phyloP scores from a whole-genome alignment of 2,797 vertebrate species.

The Oreochromis grahami region DNA sequence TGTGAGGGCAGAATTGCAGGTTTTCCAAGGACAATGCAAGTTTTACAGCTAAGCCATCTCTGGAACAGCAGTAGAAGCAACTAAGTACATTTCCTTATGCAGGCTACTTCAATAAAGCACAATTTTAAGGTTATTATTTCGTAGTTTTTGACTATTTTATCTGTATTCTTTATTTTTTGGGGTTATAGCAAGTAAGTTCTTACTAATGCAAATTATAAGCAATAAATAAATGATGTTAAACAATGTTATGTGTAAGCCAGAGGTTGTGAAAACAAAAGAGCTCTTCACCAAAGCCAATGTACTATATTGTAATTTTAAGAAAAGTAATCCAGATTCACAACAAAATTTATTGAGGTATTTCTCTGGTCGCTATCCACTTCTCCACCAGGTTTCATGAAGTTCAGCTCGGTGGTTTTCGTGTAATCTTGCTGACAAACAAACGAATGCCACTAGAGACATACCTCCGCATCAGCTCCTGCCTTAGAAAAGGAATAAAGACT shows the following conservation, averaged over 20 bases:
- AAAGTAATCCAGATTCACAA: neutral
- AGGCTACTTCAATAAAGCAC: neutral
- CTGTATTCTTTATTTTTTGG: neutral
- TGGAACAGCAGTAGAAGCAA: neutral
- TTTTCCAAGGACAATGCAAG: neutral
- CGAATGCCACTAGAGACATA: neutral
- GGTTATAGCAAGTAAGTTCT: neutral
- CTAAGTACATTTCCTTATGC: neutral
- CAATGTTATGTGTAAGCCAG: neutral
- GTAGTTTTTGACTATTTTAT: neutral
- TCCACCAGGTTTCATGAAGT: neutral
- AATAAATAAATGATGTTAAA: neutral
- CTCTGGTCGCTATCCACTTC: neutral
- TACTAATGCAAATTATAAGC: neutral
- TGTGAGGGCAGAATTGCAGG: neutral
- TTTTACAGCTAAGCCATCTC: neutral
- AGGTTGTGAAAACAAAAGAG: neutral
- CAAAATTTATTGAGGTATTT: neutral
- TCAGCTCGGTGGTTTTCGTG: neutral
- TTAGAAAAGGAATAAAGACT: neutral
- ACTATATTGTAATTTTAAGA: neutral
- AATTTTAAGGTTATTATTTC: neutral
- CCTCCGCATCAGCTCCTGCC: neutral
- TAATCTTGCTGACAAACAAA: neutral
- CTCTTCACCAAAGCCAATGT: neutral